Evolutionary conservation across 1,140 invertebrate species (phyloP).

Genomic region (Ericerus pela): DNA sequence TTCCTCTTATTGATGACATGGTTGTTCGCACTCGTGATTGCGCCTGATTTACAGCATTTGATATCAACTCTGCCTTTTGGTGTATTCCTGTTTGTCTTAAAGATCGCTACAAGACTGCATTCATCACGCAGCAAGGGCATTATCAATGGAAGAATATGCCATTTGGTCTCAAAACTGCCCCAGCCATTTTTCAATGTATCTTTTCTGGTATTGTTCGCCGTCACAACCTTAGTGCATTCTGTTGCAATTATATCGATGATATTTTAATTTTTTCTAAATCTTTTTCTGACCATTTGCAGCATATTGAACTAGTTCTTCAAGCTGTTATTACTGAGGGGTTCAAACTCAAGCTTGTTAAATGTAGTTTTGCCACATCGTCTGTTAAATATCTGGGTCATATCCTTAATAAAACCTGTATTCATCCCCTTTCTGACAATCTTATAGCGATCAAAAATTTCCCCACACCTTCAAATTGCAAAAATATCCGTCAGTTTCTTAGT

Average conservation of each 20-base stretch:
- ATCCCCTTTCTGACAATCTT: too few species aligned
- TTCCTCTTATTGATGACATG: conserved; percentile 36
- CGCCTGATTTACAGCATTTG: conserved; percentile 33
- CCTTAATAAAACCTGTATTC: too few species aligned
- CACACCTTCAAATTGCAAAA: too few species aligned
- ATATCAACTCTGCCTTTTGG: conserved; percentile 36
- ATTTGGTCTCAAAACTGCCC: conserved; percentile 30
- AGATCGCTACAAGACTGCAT: conserved; percentile 35
- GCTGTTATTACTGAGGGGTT: too few species aligned
- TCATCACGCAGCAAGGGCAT: conserved; percentile 27
- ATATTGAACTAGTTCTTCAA: conserved; percentile 16
- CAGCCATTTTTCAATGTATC: conserved; percentile 29
- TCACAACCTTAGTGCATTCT: conserved; percentile 32
- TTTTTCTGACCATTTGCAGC: conserved; percentile 22
- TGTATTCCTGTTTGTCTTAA: conserved; percentile 33
- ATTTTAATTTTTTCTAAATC: conserved; percentile 23
- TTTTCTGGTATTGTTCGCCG: conserved; percentile 29
- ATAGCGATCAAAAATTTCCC: too few species aligned
- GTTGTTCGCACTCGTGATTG: conserved; percentile 30
- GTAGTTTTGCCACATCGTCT: too few species aligned
- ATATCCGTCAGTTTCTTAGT: too few species aligned
- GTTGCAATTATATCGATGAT: conserved; percentile 30
- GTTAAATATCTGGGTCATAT: too few species aligned
- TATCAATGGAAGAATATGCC: conserved; percentile 30
- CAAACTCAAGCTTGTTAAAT: too few species aligned